These are phyloP conservation scores for Macrosoma leucophasiata DNA, from an alignment of 2,888 invertebrate genomes.

Conservation along the genomic window DNA sequence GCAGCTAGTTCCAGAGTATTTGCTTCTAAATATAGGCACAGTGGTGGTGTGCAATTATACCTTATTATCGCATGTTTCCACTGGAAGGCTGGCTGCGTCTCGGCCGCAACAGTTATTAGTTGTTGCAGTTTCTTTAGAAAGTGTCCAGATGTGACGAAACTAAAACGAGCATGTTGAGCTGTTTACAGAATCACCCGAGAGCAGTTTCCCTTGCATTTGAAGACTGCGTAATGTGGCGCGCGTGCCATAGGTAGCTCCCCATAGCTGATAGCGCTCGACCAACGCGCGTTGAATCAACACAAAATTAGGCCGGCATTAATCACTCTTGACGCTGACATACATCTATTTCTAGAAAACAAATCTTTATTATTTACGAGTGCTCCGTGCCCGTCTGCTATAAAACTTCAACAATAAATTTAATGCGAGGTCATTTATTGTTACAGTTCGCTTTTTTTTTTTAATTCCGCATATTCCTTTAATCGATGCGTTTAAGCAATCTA, in stretches of 20 bases:
- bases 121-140: slow-evolving; percentile 70
- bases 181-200: slow-evolving; percentile 53
- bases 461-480: no score
- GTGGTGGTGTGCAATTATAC: slow-evolving; percentile 68
- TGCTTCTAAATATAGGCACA: slow-evolving; percentile 72
- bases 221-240: slow-evolving; percentile 58
- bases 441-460: no score
- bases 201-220: slow-evolving; percentile 49
- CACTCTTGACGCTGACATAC: no score
- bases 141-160: slow-evolving; percentile 69
- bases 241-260: slow-evolving; percentile 54
- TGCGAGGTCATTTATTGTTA: no score
- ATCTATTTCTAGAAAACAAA: no score
- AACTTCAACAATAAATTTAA: no score
- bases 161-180: slow-evolving; percentile 52
- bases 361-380: no score
- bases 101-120: slow-evolving; percentile 52
- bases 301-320: no score
- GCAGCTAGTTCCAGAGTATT: slow-evolving; percentile 67
- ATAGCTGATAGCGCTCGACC: slow-evolving; percentile 27
- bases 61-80: slow-evolving; percentile 74
- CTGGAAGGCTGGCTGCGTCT: slow-evolving; percentile 60
- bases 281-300: slow-evolving; percentile 5
- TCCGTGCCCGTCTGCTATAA: no score
- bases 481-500: no score